A percentile compares a stretch with the other conserved stretches of the same genome.
phyloP scores from a whole-genome alignment of 1,140 invertebrate genomes.

The Hirudo medicinalis region DNA sequence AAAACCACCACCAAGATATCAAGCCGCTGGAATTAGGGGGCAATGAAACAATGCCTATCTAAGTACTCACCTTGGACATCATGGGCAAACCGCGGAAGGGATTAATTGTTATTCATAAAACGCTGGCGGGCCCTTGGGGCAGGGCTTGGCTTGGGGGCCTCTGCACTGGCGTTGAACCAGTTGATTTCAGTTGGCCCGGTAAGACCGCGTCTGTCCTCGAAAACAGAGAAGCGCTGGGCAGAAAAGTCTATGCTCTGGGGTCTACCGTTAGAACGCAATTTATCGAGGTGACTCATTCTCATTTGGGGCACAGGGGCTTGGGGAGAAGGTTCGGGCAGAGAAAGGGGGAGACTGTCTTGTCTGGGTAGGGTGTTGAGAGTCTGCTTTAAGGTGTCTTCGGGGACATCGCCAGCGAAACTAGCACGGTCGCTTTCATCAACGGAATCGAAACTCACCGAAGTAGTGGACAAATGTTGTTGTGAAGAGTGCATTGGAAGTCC shows the following conservation, averaged over 20 bases:
- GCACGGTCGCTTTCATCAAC: too few species aligned
- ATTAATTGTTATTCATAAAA: constrained; percentile 5
- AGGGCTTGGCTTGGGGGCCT: not conserved
- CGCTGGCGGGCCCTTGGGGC: not conserved
- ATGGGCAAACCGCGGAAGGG: not conserved
- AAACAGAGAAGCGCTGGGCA: not conserved
- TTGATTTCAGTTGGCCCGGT: not conserved
- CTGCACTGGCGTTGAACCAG: not conserved
- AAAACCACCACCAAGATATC: too few species aligned
- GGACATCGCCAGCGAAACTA: not conserved
- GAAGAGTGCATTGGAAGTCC: too few species aligned
- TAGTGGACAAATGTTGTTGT: too few species aligned
- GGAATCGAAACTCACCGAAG: too few species aligned
- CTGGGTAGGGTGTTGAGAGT: not conserved
- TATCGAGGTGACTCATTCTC: not conserved
- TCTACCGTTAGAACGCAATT: not conserved
- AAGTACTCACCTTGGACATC: not conserved
- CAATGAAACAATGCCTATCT: too few species aligned
- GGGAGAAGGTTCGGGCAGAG: not conserved
- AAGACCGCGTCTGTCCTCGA: not conserved
- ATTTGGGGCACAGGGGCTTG: not conserved
- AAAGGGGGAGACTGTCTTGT: not conserved
- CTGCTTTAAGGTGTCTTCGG: not conserved
- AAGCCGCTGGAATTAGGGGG: too few species aligned
- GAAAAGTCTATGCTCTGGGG: constrained; percentile 4